phyloP scores from a whole-genome alignment of 2,888 invertebrate species.

The Trissoscelio sp. region DNA sequence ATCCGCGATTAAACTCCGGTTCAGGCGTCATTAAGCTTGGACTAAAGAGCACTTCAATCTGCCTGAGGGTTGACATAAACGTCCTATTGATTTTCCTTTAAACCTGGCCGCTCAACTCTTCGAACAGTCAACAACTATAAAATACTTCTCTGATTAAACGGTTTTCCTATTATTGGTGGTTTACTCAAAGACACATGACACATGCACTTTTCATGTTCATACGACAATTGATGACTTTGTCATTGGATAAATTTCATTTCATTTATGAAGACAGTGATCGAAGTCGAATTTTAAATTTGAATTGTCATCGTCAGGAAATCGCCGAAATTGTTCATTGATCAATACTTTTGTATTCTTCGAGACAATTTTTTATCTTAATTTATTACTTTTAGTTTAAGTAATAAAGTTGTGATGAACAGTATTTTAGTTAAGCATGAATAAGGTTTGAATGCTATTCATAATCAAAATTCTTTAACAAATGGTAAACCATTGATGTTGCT shows the following conservation, averaged over 20 bases:
- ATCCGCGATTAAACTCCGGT: conserved; percentile 81
- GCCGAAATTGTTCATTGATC: too few relatives aligned
- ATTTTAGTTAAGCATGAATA: background rate
- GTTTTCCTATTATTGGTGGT: conserved; percentile 57
- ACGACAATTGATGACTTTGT: too few relatives aligned
- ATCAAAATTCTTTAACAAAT: conserved; percentile 20
- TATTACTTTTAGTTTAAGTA: background rate
- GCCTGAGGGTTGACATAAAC: conserved; percentile 76
- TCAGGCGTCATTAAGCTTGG: conserved; percentile 81
- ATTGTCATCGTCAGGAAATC: too few relatives aligned
- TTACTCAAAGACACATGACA: conserved; percentile 50
- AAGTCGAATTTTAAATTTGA: too few relatives aligned
- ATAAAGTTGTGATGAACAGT: background rate
- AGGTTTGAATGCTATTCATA: conserved; percentile 5
- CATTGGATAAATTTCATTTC: too few relatives aligned
- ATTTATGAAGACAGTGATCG: too few relatives aligned
- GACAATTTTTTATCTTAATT: background rate
- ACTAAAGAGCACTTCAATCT: conserved; percentile 80
- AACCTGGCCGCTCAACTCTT: conserved; percentile 77
- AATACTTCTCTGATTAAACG: conserved; percentile 65
- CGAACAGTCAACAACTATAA: conserved; percentile 73
- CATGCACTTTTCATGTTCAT: conserved; percentile 23
- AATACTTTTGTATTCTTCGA: too few relatives aligned
- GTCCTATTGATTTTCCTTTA: conserved; percentile 80
- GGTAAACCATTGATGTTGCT: conserved; percentile 37